Base-by-base conservation (phyloP, 2,888 invertebrate species). In the Amphipyra berbera region DNA sequence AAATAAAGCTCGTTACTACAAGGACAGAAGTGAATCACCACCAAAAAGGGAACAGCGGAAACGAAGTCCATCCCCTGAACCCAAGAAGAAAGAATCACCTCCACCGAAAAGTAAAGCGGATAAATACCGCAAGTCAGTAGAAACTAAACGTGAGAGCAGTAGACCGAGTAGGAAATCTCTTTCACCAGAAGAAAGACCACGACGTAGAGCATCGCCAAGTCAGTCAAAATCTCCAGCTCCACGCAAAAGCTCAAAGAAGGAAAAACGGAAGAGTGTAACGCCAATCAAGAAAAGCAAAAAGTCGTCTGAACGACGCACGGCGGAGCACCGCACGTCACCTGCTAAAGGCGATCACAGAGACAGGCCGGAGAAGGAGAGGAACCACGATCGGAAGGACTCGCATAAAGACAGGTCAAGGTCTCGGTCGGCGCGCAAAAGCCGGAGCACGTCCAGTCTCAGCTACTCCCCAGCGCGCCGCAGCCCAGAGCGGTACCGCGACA, bases 401-500 rank as follows among this genome's bases (percentile, higher is more conserved):
- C 85, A 85, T 56, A 74, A 78, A 50, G 84, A 85, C 5, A 82
- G 84, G 15, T 87, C 89, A 0, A 76, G 84, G 35, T 88, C 91
- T 0, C 84, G 84, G 0, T 88, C 89, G 0, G 77, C 82, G 2
- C 89, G 90, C 8, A 94, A 93, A 13, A 95, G 95, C 61, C 84
- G 93, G 46, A 95, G 95, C 77, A 93, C 95, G 0, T 96, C 95
- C 10, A 96, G 95, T 69, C 88, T 97, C 52, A 97, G 97, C 77
- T 97, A 97, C 79, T 97, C 97, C 0, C 97, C 97, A 0, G 96
- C 96, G 0, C 94, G 96, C 2, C 95, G 96, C 13, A 96, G 96
- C 87, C 96, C 97, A 0, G 97, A 97, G 78, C 95, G 96, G 0
- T 97, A 97, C 83, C 95, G 94, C 30, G 97, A 97, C 67, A 96